Conservation (phyloP, 2,113 vertebrate species). For the Neogale vison region DNA sequence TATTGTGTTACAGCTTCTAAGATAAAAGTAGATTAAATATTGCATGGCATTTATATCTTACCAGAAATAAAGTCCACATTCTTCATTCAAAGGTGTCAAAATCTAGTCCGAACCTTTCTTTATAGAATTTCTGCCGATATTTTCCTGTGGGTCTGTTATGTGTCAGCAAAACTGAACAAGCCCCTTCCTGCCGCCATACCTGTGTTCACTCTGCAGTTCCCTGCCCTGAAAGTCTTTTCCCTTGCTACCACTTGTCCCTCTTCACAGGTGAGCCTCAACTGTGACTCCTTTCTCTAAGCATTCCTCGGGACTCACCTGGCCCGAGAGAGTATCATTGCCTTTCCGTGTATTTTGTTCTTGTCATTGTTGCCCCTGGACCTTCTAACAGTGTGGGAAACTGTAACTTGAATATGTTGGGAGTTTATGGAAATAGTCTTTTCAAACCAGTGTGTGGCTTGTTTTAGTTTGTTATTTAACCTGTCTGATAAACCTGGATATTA, state of each 20-base stretch:
- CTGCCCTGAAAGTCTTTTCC: neutral
- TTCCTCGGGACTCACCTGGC: neutral
- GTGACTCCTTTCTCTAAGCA: neutral
- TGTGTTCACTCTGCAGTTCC: neutral
- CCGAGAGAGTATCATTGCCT: neutral
- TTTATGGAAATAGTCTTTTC: neutral
- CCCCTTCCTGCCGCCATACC: neutral
- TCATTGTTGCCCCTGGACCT: neutral
- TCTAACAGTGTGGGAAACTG: neutral
- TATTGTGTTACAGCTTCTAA: neutral
- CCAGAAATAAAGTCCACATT: conserved; percentile 1
- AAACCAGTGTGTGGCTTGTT: neutral
- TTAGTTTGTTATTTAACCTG: neutral
- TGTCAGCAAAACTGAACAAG: neutral
- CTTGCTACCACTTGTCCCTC: neutral
- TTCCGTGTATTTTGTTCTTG: neutral
- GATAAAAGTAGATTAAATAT: neutral
- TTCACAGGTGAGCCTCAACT: neutral
- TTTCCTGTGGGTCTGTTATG: neutral
- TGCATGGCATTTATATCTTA: neutral
- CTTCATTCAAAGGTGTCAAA: neutral
- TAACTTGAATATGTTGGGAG: neutral
- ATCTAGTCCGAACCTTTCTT: neutral
- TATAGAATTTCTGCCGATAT: neutral
- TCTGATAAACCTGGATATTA: neutral